Evolutionary conservation across 2,113 vertebrate genomes (phyloP), one percentile per base, ranked within the genome.

Genomic region (Stomatorhinus ivindoensis): DNA sequence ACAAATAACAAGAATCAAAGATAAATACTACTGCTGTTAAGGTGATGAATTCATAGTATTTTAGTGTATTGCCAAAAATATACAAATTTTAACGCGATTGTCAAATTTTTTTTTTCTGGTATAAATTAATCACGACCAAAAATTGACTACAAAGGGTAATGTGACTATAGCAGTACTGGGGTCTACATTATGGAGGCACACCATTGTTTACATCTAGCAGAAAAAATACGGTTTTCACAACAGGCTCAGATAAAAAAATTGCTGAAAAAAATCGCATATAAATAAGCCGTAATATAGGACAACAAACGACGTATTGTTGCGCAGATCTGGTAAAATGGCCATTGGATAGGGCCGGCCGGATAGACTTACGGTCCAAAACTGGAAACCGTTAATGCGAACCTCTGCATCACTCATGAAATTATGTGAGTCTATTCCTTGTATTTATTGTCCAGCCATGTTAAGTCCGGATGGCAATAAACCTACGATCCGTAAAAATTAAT

Each of bases 311-410:
- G 47, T 53, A 24, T 46, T 84, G 85, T 51, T 24, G 27, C n/a
- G 47, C 42, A 84, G 42, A 46, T 84, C 39, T 46, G 44, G 24
- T 47, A 84, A 53, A 35, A 87, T 31, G 46, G 84, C 84, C n/a
- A 47, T 46, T 86, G 31, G n/a, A 86, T 31, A 24, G 46, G n/a
- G 84, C 84, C 4, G 44, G 44, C 82, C 73, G 73, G 73, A 58
- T 6, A 53, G 17, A 61, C n/a, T n/a, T n/a, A n/a, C 87, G 31
- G 51, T 24, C 21, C 87, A 13, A 50, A 65, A 58, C 55, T 50
- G 86, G 87, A 61, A 61, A 87, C 51, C 87, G 87, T 65, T 87
- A 61, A n/a, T 24, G 87, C 44, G 35, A 87, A 58, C 50, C 86
- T 46, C 83, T 86, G 86, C 87, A 61, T 87, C 51, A 42, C 35